Base-by-base conservation (phyloP, 1,140 invertebrate species). In the Solen grandis region DNA sequence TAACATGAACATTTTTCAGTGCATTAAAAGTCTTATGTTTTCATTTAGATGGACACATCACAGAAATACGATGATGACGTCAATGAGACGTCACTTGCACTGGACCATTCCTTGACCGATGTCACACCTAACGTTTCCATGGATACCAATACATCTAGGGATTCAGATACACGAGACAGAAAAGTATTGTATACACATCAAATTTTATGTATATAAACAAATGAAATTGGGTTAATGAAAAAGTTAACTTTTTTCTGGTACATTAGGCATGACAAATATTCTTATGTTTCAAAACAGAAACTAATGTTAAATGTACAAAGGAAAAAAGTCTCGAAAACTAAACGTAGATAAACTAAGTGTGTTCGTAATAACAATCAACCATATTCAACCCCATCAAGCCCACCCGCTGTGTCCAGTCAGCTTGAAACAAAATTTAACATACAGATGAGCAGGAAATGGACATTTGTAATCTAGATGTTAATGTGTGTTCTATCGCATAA, bases 141-240 rank as follows among this genome's bases (percentile, higher is more conserved):
- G 75, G 75, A 78, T 19, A 68, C 65, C 8, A 55, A 55, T 52
- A 35, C 38, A 13, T 50, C 60, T 8, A 78, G 69, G 31, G 63
- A 68, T 57, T 25, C 62, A 8, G 41, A 27, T 2, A 46, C 59
- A 63, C 41, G 25, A 68, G 65, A 68, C 63, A 78, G 52, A 65
- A 66, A 36, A 19, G 41, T 31, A 35, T 19, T 2, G 35, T 35
- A 66, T 27, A 10, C 14, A 66, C 22, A 55, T 33, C 33, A 29
- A 22, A 52, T 13, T 19, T 3, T 22, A 27, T 41, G 16, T 50
- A 46, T 52, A 25, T 5, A 52, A 19, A 52, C 46, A 16, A 25
- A 2, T 1, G 33, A 13, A 19, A 46, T 27, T 52, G 19, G 10
- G 16, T 27, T 14, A 70, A 54, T 25, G 46, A 10, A 5, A 8